A percentile compares a stretch with the other conserved stretches of the same genome.
Conservation (phyloP, 2,113 vertebrate species). For the Raja brachyura region DNA sequence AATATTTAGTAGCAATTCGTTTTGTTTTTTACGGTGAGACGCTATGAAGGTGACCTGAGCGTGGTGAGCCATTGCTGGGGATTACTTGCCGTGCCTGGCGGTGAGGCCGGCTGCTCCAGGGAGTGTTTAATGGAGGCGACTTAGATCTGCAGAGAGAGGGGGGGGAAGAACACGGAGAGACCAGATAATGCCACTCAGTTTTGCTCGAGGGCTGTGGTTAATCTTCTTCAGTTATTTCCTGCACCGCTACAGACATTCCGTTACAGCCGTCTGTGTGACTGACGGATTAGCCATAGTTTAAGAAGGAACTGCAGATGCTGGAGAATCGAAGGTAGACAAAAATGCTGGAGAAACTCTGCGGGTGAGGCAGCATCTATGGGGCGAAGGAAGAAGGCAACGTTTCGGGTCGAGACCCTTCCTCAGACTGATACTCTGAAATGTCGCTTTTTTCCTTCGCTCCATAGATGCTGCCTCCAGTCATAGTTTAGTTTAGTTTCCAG, state of each 20-base stretch:
- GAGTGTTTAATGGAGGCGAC: background rate
- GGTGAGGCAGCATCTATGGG: too few species aligned
- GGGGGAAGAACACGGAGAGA: background rate
- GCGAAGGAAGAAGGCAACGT: too few species aligned
- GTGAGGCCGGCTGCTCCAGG: background rate
- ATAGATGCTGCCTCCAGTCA: too few species aligned
- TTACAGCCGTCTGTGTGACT: background rate
- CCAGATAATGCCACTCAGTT: background rate
- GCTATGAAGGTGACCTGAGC: background rate
- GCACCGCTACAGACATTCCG: background rate
- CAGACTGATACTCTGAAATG: too few species aligned
- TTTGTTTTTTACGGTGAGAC: background rate
- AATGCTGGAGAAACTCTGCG: too few species aligned
- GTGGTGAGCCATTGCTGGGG: background rate
- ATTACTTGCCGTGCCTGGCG: background rate
- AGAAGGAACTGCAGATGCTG: too few species aligned
- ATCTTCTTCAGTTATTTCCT: background rate
- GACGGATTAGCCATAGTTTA: background rate
- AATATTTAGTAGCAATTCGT: background rate
- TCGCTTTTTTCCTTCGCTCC: too few species aligned
- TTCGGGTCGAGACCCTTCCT: too few species aligned
- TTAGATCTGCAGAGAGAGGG: background rate
- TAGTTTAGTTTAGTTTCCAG: too few species aligned
- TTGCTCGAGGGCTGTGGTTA: background rate
- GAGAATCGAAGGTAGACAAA: too few species aligned